Conservation (phyloP, 2,888 invertebrate species). For the Orchestes rusci region DNA sequence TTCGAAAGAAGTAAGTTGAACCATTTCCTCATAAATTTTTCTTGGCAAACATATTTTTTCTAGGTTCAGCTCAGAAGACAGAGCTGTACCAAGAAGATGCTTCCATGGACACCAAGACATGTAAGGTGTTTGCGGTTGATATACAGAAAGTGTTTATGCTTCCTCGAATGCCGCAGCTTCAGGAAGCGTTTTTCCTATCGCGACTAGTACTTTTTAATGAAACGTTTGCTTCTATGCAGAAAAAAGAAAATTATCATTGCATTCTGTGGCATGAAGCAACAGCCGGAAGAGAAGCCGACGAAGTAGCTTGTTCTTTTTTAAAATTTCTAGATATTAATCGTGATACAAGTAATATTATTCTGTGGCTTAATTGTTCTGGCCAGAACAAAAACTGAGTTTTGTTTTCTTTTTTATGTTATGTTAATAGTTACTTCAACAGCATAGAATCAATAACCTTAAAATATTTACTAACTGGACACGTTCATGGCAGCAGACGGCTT, state of each 20-base stretch:
- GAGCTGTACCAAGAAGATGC: constrained; percentile 5
- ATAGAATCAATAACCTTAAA: constrained; percentile 4
- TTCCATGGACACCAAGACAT: background rate
- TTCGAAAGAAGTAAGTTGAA: constrained; percentile 1
- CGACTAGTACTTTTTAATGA: constrained; percentile 4
- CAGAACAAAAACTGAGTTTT: constrained; percentile 10
- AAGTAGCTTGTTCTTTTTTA: background rate
- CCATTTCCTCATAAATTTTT: background rate
- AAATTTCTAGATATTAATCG: background rate
- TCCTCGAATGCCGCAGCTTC: constrained; percentile 2
- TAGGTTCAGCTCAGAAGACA: constrained; percentile 6
- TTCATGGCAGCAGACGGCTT: constrained; percentile 11
- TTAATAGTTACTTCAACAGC: background rate
- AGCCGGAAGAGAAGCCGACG: background rate
- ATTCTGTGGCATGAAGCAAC: constrained; percentile 4
- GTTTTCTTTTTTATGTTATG: background rate
- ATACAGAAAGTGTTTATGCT: constrained; percentile 8
- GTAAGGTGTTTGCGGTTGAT: constrained; percentile 6
- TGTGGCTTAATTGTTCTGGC: constrained; percentile 5
- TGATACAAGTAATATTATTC: background rate
- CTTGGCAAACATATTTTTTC: background rate
- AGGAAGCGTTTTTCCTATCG: constrained; percentile 5
- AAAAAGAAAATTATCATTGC: constrained; percentile 3
- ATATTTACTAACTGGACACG: constrained; percentile 11
- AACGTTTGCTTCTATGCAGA: background rate